These are phyloP conservation scores for Cherax destructor DNA, from an alignment of 1,140 invertebrate genomes.

Conservation along the genomic window DNA sequence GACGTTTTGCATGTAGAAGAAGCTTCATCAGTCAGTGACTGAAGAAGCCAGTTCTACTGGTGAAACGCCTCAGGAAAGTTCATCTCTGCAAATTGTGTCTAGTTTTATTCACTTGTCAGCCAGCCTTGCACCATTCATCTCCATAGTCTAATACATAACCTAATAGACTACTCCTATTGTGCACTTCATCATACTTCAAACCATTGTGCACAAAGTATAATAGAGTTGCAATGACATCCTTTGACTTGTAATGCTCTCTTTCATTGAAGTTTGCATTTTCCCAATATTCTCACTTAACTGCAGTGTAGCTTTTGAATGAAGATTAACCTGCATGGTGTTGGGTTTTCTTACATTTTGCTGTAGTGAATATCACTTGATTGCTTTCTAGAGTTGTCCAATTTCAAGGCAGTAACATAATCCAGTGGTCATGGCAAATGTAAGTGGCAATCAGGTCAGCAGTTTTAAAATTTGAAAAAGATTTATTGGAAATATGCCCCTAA, in stretches of 20 bases:
- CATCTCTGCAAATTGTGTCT: no score
- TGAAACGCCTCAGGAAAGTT: no score
- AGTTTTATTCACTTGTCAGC: no score
- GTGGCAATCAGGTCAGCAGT: background rate
- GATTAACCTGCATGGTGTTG: slow-evolving; percentile 21
- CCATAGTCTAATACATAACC: no score
- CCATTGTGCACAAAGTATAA: background rate
- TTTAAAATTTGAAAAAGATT: background rate
- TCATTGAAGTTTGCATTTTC: background rate
- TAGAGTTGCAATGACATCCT: background rate
- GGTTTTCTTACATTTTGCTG: background rate
- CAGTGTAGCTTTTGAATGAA: background rate
- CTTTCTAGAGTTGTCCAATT: background rate
- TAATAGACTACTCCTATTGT: no score
- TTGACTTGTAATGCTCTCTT: background rate
- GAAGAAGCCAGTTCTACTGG: no score
- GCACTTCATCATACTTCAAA: background rate
- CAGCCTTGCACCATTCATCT: no score
- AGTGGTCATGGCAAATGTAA: background rate
- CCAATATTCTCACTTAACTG: background rate
- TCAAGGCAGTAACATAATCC: background rate
- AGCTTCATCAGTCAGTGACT: no score
- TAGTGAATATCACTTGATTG: background rate
- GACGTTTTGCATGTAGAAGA: no score
- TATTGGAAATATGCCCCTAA: background rate